Evolutionary conservation across 2,113 vertebrate species (phyloP).

Genomic region (Danio rerio): GRCz12tu NC_133196.1:24634501-24635000

Average conservation of each 20-base stretch:
- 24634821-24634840: slow-evolving; percentile 51
- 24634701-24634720: slow-evolving; percentile 41
- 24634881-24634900: slow-evolving; percentile 41
- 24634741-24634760: slow-evolving; percentile 57
- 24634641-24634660: slow-evolving; percentile 27
- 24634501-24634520: slow-evolving; percentile 72
- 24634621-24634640: slow-evolving; percentile 59
- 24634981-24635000: slow-evolving; percentile 9
- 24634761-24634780: slow-evolving; percentile 48
- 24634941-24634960: too few relatives aligned
- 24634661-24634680: slow-evolving; percentile 55
- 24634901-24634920: slow-evolving; percentile 38
- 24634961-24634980: too few relatives aligned
- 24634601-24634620: too few relatives aligned
- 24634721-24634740: slow-evolving; percentile 46
- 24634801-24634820: too few relatives aligned
- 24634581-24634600: slow-evolving; percentile 50
- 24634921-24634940: slow-evolving; percentile 33
- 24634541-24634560: slow-evolving; percentile 72
- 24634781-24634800: slow-evolving; percentile 50
- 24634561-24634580: slow-evolving; percentile 65
- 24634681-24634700: slow-evolving; percentile 27
- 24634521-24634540: slow-evolving; percentile 73
- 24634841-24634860: slow-evolving; percentile 48
- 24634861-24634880: slow-evolving; percentile 45